Conservation (phyloP, 2,888 invertebrate species). For the Acleris sparsana region DNA sequence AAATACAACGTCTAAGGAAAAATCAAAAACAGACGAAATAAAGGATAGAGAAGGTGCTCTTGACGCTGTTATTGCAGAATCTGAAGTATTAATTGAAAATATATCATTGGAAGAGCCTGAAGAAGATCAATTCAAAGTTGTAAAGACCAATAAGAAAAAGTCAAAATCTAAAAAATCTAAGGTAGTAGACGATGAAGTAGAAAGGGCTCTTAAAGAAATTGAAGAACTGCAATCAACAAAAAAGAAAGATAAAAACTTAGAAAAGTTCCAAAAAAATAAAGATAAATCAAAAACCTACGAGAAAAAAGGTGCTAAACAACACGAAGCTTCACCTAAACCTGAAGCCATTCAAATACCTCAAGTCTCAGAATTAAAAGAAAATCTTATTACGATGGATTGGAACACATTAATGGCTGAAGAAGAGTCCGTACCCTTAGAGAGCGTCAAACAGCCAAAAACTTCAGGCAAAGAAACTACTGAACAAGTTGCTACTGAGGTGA, state of each 20-base stretch:
- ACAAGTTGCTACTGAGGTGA: slow-evolving; percentile 72
- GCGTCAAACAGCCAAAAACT: slow-evolving; percentile 50
- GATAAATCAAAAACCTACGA: slow-evolving; percentile 24
- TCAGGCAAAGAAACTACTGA: slow-evolving; percentile 42
- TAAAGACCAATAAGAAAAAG: slow-evolving; percentile 60
- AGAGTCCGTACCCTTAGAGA: slow-evolving; percentile 55
- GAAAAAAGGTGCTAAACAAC: slow-evolving; percentile 38
- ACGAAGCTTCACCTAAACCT: slow-evolving; percentile 27
- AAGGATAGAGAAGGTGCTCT: slow-evolving; percentile 13
- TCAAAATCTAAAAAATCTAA: slow-evolving; percentile 59
- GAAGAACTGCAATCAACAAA: slow-evolving; percentile 51
- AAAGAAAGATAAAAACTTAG: slow-evolving; percentile 44
- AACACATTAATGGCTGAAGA: slow-evolving; percentile 73
- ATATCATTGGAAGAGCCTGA: not conserved
- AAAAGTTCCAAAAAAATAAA: slow-evolving; percentile 13
- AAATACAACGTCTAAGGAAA: not conserved
- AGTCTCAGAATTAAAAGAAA: slow-evolving; percentile 39
- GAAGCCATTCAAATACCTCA: slow-evolving; percentile 26
- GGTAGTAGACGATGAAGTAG: slow-evolving; percentile 57
- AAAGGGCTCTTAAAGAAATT: slow-evolving; percentile 60
- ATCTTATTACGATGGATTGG: slow-evolving; percentile 67
- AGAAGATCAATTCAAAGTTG: slow-evolving; percentile 45
- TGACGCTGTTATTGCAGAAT: slow-evolving; percentile 24
- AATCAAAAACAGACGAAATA: slow-evolving; percentile 16
- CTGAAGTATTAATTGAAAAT: slow-evolving; percentile 3